Evolutionary conservation across 1,140 invertebrate genomes (phyloP).

Genomic region (Drosophila funebris): DNA sequence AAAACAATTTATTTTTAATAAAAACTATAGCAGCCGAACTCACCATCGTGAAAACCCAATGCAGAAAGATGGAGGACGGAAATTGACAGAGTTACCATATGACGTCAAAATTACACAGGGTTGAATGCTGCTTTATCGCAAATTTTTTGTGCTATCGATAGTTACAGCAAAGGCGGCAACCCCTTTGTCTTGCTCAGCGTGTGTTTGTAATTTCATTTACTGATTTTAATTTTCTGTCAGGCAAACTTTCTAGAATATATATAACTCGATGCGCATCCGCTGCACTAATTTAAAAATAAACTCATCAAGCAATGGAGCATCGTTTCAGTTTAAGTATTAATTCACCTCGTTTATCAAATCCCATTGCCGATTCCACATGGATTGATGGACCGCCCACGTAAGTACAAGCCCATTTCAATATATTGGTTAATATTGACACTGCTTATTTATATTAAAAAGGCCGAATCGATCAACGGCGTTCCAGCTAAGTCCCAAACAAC

Average conservation of each 20-base stretch:
- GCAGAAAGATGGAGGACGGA: conserved; percentile 84
- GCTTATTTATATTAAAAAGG: neutral
- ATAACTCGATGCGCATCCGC: neutral
- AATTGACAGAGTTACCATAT: conserved; percentile 71
- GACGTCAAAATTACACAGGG: conserved; percentile 14
- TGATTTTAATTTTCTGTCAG: neutral
- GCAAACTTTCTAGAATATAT: neutral
- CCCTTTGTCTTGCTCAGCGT: conserved; percentile 8
- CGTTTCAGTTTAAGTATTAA: conserved; percentile 63
- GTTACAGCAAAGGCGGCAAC: conserved; percentile 24
- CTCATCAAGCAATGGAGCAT: conserved; percentile 50
- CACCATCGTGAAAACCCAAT: conserved; percentile 83
- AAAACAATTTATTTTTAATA: conserved; percentile 46
- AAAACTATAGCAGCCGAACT: conserved; percentile 63
- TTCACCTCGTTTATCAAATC: conserved; percentile 47
- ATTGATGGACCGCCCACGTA: conserved; percentile 53
- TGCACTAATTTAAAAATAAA: neutral
- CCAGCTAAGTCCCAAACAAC: conserved; percentile 29
- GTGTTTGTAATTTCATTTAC: conserved; percentile 6
- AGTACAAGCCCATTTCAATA: conserved; percentile 11
- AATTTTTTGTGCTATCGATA: conserved; percentile 35
- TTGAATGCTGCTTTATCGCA: conserved; percentile 19
- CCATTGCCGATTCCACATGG: conserved; percentile 78
- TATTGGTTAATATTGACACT: neutral
- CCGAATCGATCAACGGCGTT: neutral